Percentiles rank a stretch among this genome's conserved stretches.
phyloP scores from a whole-genome alignment of 1,140 invertebrate species.

The Rhagoletis zephyria region DNA sequence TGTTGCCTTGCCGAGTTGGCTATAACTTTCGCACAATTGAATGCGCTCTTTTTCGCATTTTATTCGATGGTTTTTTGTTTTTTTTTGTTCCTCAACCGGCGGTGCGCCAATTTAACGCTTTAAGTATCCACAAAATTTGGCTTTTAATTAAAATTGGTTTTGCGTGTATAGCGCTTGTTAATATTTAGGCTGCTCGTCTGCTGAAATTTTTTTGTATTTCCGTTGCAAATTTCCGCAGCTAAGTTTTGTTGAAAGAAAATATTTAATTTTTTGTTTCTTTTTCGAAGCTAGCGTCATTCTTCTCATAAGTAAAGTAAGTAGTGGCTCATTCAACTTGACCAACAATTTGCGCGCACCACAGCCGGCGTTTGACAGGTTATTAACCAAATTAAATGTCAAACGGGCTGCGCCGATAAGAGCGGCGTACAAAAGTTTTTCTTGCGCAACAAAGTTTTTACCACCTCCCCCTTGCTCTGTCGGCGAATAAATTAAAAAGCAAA shows the following conservation, averaged over 20 bases:
- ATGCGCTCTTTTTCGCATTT: not conserved
- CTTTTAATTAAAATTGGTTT: conserved; percentile 44
- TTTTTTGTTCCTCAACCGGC: not conserved
- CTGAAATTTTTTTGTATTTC: not conserved
- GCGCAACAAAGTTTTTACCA: not conserved
- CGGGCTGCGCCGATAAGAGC: not conserved
- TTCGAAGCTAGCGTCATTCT: not conserved
- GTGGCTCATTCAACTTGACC: not conserved
- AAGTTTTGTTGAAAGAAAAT: not conserved
- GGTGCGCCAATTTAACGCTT: conserved; percentile 2
- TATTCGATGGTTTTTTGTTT: not conserved
- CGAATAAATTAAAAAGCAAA: not conserved
- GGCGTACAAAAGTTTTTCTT: not conserved
- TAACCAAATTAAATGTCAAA: conserved; percentile 49
- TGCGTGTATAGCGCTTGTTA: not conserved
- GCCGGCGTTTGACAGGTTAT: conserved; percentile 33
- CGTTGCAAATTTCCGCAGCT: not conserved
- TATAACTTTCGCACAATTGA: conserved; percentile 38
- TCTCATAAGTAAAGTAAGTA: not conserved
- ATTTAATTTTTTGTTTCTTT: not conserved
- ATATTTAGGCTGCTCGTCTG: not conserved
- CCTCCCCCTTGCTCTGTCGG: not conserved
- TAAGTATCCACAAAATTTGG: not conserved
- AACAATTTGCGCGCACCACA: not conserved
- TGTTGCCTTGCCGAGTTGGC: not conserved